Base-by-base conservation (phyloP, 2,888 invertebrate genomes). In the Drosophila macrospina region DNA sequence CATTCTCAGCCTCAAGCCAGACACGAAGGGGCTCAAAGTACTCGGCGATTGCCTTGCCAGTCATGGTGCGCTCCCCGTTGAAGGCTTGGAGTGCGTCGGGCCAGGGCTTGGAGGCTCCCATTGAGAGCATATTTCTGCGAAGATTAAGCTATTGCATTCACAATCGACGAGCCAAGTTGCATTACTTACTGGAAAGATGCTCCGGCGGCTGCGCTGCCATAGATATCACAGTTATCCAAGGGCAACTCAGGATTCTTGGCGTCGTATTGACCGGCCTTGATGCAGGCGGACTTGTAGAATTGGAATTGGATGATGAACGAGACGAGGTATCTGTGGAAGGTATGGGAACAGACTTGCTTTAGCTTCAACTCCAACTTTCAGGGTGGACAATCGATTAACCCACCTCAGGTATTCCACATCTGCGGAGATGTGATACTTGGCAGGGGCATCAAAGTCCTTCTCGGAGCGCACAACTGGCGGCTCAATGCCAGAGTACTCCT, bases 221-320 rank as follows among this genome's bases (percentile, higher is more conserved):
- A 97, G 85, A 98, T 97, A 86, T 98, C 97, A 90, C 98, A 98
- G 86, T 96, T 94, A 63, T 97, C 96, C 24, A 98, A 93, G 10
- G 96, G 95, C 91, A 95, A 95, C 0, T 91, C 90, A 1, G 94
- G 86, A 69, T 96, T 94, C 5, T 93, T 93, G 0, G 95, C 95
- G 63, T 95, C 95, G 78, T 96, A 96, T 90, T 97, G 94, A 0
- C 95, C 96, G 2, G 97, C 97, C 78, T 95, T 94, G 74, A 94
- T 94, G 89, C 96, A 96, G 32, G 96, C 93, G 0, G 95, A 93
- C 55, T 95, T 94, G 89, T 96, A 95, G 91, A 96, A 95, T 91
- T 96, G 96, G 93, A 96, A 96, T 93, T 96, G 96, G 47, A 96
- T 93, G 67, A 98, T 95, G 90, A 95, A 95, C 30, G 96, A 95